These are phyloP conservation scores for Elmis aenea DNA, from an alignment of 2,888 invertebrate genomes.

Conservation along the genomic window DNA sequence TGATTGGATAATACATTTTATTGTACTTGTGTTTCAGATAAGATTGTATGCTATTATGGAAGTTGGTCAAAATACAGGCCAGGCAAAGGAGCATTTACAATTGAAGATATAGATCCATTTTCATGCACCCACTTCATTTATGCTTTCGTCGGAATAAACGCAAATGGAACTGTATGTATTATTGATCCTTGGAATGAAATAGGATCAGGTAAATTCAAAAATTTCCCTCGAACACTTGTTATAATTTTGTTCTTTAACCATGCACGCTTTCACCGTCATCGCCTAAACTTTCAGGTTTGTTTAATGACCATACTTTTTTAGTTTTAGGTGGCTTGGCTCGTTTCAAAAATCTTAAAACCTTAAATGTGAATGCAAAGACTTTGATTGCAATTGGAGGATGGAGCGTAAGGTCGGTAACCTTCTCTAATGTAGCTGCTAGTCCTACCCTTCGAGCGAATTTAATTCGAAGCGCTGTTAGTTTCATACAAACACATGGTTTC, in stretches of 20 bases:
- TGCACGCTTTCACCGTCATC: too few relatives aligned
- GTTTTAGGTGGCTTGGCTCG: conserved; percentile 52
- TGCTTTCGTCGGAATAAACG: conserved; percentile 62
- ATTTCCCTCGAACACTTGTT: too few relatives aligned
- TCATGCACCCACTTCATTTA: conserved; percentile 75
- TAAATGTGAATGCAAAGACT: conserved; percentile 52
- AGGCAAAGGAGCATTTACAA: conserved; percentile 60
- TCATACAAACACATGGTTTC: conserved; percentile 55
- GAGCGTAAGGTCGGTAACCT: conserved; percentile 51
- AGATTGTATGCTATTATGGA: conserved; percentile 70
- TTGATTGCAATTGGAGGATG: conserved; percentile 67
- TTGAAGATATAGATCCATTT: conserved; percentile 59
- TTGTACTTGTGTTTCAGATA: too few relatives aligned
- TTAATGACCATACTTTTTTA: too few relatives aligned
- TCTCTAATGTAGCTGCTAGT: conserved; percentile 46
- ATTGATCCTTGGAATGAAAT: conserved; percentile 59
- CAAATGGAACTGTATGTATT: conserved; percentile 48
- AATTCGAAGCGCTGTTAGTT: conserved; percentile 52
- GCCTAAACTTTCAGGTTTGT: too few relatives aligned
- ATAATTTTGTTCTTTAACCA: too few relatives aligned
- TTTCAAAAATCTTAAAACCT: conserved; percentile 53
- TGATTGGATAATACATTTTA: too few relatives aligned
- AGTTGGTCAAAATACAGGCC: conserved; percentile 70
- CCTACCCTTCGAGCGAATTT: conserved; percentile 50
- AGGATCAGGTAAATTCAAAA: conserved; percentile 48